Percentiles rank a stretch among this genome's conserved stretches.
phyloP scores from a whole-genome alignment of 2,888 invertebrate genomes.

The Bombyx huttoni region DNA sequence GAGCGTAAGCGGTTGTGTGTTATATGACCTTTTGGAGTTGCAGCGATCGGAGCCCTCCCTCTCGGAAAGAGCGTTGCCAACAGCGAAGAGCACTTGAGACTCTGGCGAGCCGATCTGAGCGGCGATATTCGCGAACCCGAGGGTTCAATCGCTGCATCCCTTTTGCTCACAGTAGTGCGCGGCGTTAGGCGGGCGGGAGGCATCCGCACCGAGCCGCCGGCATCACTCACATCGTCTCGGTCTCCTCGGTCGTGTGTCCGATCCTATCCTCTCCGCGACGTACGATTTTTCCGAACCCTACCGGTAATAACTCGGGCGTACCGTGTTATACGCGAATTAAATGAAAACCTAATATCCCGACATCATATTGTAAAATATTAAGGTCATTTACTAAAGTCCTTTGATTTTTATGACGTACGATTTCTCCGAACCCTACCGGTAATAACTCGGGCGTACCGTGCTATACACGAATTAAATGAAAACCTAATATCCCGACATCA shows the following conservation, averaged over 20 bases:
- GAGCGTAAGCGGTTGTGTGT: conserved; percentile 15
- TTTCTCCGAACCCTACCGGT: conserved; percentile 58
- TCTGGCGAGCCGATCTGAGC: conserved; percentile 55
- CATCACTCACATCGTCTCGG: conserved; percentile 67
- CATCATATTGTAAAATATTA: not conserved
- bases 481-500: not conserved
- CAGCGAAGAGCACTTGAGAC: conserved; percentile 58
- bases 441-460: conserved; percentile 45
- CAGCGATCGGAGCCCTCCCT: conserved; percentile 51
- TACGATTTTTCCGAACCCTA: conserved; percentile 58
- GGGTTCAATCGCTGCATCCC: conserved; percentile 58
- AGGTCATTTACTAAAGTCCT: not conserved
- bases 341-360: not conserved
- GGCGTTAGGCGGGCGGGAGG: conserved; percentile 59
- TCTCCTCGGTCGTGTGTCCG: conserved; percentile 64
- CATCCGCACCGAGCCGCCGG: conserved; percentile 30
- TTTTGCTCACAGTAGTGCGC: conserved; percentile 52
- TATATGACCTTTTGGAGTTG: conserved; percentile 33
- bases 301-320: conserved; percentile 51
- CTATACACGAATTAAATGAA: conserved; percentile 22
- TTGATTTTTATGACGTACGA: conserved; percentile 61
- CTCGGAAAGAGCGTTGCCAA: conserved; percentile 46
- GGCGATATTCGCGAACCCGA: conserved; percentile 56
- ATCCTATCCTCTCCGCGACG: conserved; percentile 63
- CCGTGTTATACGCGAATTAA: conserved; percentile 31